Percentiles rank a stretch among this genome's conserved stretches.
Conservation (phyloP, 2,888 invertebrate genomes). For the Hanleya hanleyi region DNA sequence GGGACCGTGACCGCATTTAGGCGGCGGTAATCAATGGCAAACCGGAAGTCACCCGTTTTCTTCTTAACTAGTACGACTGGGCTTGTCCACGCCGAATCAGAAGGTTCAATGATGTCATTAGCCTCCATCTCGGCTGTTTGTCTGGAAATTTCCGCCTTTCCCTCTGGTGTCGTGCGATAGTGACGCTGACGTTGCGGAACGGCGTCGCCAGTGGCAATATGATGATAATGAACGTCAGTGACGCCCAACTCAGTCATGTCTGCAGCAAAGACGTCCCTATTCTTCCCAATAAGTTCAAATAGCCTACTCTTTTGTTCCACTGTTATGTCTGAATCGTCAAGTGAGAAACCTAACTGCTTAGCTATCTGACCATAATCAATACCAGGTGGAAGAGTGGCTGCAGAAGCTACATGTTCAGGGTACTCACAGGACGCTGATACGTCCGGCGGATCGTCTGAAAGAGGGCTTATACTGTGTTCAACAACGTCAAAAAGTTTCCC, state of each 20-base stretch:
- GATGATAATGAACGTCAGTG: background rate
- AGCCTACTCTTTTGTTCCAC: too few species aligned
- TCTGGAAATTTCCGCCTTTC: background rate
- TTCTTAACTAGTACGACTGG: background rate
- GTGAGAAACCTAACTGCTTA: too few species aligned
- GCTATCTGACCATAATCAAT: too few species aligned
- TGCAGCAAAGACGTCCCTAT: background rate
- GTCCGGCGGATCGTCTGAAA: too few species aligned
- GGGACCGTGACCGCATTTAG: background rate
- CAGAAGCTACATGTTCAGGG: too few species aligned
- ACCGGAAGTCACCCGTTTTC: background rate
- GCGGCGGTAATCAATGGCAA: background rate
- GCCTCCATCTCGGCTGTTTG: background rate
- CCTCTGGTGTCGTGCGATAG: background rate
- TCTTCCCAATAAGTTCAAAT: background rate
- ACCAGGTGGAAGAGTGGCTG: too few species aligned
- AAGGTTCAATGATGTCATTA: background rate
- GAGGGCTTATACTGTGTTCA: too few species aligned
- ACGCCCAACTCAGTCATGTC: background rate
- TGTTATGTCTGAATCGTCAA: too few species aligned
- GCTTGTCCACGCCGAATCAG: background rate
- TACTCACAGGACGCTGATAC: too few species aligned
- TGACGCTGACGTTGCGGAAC: background rate
- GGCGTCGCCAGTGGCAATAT: background rate
- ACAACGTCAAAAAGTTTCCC: too few species aligned